Evolutionary conservation across 2,797 vertebrate genomes (phyloP).

Genomic region (Darevskia mixta): DNA sequence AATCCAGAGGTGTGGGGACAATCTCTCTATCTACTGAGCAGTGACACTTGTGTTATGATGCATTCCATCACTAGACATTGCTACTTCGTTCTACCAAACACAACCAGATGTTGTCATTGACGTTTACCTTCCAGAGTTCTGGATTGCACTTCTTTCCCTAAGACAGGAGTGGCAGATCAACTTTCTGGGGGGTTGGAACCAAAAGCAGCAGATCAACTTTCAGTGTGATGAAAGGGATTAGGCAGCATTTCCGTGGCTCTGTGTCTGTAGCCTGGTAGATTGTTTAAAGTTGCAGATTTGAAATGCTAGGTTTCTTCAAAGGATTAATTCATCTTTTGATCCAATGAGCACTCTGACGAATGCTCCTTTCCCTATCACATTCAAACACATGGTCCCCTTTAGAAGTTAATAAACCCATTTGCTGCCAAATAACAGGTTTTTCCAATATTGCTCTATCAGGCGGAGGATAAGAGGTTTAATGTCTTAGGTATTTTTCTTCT

Average conservation of each 20-base stretch:
- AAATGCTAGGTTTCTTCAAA: constrained; percentile 76
- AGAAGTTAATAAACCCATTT: constrained; percentile 77
- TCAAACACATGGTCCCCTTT: constrained; percentile 75
- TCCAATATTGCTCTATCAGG: constrained; percentile 63
- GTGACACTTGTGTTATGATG: neutral
- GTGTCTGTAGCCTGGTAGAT: constrained; percentile 38
- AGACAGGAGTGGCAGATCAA: constrained; percentile 38
- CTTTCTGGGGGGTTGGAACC: constrained; percentile 36
- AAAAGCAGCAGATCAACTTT: constrained; percentile 31
- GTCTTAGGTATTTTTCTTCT: constrained; percentile 62
- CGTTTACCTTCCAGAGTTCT: constrained; percentile 23
- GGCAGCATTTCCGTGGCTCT: constrained; percentile 39
- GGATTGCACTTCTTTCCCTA: constrained; percentile 29
- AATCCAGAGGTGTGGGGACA: neutral
- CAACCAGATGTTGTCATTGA: neutral
- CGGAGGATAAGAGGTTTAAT: constrained; percentile 79
- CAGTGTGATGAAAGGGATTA: neutral
- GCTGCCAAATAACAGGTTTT: constrained; percentile 73
- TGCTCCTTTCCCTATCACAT: constrained; percentile 77
- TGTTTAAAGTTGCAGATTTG: constrained; percentile 57
- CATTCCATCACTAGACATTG: neutral
- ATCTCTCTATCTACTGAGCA: neutral
- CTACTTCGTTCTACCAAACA: neutral
- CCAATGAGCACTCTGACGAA: constrained; percentile 70
- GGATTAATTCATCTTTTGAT: constrained; percentile 80